Evolutionary conservation across 92 coral and sea anemone genomes (phyloP).

Genomic region (Zoanthus solanderi): DNA sequence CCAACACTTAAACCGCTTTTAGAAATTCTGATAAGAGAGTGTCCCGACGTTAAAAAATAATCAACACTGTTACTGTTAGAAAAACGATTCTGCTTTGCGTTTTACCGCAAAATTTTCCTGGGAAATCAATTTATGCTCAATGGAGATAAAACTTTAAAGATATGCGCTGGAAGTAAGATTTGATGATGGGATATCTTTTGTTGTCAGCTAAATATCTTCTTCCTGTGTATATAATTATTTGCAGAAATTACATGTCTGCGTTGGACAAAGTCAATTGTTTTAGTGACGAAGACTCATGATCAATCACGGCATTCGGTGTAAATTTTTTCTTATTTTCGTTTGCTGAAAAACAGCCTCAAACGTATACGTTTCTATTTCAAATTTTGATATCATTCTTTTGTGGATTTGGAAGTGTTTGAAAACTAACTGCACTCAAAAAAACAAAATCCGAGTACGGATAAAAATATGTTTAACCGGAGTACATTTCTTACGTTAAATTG

Average conservation of each 20-base stretch:
- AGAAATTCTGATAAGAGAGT: not conserved
- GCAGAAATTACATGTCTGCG: constrained; percentile 17
- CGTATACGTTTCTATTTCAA: not conserved
- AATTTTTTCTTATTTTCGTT: constrained; percentile 32
- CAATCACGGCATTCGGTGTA: constrained; percentile 22
- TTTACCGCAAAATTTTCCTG: constrained; percentile 9
- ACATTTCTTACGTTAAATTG: constrained; percentile 5
- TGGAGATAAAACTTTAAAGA: constrained; percentile 37
- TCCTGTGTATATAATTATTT: constrained; percentile 36
- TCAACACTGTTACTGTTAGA: constrained; percentile 8
- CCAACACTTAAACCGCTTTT: not conserved
- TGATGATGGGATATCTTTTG: constrained; percentile 28
- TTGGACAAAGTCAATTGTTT: constrained; percentile 30
- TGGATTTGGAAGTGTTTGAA: not conserved
- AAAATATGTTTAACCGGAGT: not conserved
- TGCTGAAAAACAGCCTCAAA: constrained; percentile 17
- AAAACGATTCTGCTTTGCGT: constrained; percentile 18
- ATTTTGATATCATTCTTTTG: not conserved
- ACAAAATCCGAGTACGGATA: not conserved
- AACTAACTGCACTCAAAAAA: not conserved
- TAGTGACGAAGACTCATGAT: not conserved
- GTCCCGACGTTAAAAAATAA: constrained; percentile 12
- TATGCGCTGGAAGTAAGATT: constrained; percentile 6
- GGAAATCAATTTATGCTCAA: constrained; percentile 20
- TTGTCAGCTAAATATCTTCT: constrained; percentile 34